Evolutionary conservation across 2,888 invertebrate genomes (phyloP).

Genomic region (Monopis laevigella): DNA sequence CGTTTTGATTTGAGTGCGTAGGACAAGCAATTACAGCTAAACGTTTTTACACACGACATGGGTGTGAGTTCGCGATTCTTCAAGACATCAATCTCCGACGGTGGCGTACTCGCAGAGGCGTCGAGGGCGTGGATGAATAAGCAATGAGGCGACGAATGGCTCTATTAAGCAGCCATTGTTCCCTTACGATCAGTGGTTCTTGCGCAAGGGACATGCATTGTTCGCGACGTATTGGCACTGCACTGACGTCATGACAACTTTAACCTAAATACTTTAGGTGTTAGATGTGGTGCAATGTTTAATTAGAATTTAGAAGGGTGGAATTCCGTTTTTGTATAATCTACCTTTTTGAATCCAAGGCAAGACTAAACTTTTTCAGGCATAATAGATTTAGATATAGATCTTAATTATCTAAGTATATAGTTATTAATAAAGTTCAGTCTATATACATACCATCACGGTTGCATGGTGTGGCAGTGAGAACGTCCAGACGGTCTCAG

Average conservation of each 20-base stretch:
- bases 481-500: too few species aligned
- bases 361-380: too few species aligned
- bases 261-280: constrained; percentile 48
- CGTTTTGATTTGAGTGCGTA: too few species aligned
- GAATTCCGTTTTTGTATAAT: too few species aligned
- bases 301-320: constrained; percentile 21
- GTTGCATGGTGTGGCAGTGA: too few species aligned
- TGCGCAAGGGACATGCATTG: constrained; percentile 63
- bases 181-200: constrained; percentile 36
- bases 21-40: too few species aligned
- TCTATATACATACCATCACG: too few species aligned
- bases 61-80: constrained; percentile 18
- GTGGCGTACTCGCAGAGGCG: constrained; percentile 47
- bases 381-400: too few species aligned
- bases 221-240: constrained; percentile 45
- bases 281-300: constrained; percentile 41
- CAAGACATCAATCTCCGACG: constrained; percentile 48
- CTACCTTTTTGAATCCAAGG: too few species aligned
- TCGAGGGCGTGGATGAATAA: constrained; percentile 64
- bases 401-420: too few species aligned
- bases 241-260: constrained; percentile 43
- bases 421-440: too few species aligned
- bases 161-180: constrained; percentile 64
- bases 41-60: too few species aligned
- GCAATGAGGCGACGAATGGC: constrained; percentile 64